Percentiles rank a stretch among this genome's conserved stretches.
phyloP scores from a whole-genome alignment of 2,888 invertebrate genomes.

The Lochmaea crataegi region DNA sequence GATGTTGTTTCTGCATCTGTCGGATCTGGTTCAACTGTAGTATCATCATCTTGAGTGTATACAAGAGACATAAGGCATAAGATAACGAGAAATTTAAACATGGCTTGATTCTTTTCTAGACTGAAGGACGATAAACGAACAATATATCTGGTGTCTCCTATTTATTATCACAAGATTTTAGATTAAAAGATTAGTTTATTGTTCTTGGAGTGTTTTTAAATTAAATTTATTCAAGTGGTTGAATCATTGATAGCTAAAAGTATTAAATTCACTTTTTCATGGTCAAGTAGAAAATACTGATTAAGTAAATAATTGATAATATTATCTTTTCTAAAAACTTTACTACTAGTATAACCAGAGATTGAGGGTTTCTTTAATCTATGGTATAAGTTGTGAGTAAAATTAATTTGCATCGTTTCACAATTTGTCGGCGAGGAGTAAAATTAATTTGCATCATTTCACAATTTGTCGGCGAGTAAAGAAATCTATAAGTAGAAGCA shows the following conservation, averaged over 20 bases:
- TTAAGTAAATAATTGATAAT: too few species aligned
- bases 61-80: neutral
- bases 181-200: neutral
- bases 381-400: too few species aligned
- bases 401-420: too few species aligned
- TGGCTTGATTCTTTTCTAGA: neutral
- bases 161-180: neutral
- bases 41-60: neutral
- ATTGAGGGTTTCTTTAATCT: too few species aligned
- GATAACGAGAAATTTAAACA: neutral
- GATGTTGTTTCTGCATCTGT: neutral
- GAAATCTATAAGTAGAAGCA: too few species aligned
- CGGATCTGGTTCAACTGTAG: neutral
- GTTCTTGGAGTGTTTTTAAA: neutral
- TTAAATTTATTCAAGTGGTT: neutral
- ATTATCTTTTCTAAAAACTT: too few species aligned
- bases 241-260: neutral
- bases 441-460: too few species aligned
- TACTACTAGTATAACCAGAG: too few species aligned
- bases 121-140: neutral
- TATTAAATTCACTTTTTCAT: too few species aligned
- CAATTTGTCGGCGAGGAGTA: too few species aligned
- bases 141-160: neutral
- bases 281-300: too few species aligned
- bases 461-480: too few species aligned